A percentile compares a stretch with the other conserved stretches of the same genome.
phyloP scores from a whole-genome alignment of 1,140 invertebrate species.

The Drosophila neocordata region DNA sequence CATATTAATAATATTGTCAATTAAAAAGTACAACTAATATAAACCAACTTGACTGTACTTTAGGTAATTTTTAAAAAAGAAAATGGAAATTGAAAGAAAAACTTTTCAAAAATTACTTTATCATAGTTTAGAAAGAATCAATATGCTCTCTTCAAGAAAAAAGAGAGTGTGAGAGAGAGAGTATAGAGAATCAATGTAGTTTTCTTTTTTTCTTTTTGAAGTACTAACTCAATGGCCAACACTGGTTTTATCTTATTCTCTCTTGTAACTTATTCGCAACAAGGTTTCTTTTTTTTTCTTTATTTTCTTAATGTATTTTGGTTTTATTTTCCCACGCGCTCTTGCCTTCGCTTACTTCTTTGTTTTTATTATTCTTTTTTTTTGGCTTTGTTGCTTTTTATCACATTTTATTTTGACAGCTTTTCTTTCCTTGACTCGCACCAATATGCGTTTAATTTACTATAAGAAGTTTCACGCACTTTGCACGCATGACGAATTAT shows the following conservation, averaged over 20 bases:
- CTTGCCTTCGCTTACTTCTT: slow-evolving; percentile 10
- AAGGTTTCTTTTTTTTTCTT: slow-evolving; percentile 49
- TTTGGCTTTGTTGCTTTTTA: slow-evolving; percentile 53
- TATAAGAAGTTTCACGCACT: slow-evolving; percentile 55
- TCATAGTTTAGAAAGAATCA: too few relatives aligned
- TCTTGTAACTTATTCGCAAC: slow-evolving; percentile 38
- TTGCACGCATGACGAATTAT: slow-evolving; percentile 46
- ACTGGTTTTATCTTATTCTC: slow-evolving; percentile 3
- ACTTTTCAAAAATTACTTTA: too few relatives aligned
- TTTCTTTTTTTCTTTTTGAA: too few relatives aligned
- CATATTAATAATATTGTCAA: not conserved
- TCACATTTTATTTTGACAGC: slow-evolving; percentile 62
- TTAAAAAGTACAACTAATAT: not conserved
- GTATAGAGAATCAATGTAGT: too few relatives aligned
- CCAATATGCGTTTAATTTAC: slow-evolving; percentile 44
- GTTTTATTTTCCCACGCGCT: slow-evolving; percentile 63
- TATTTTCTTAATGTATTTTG: slow-evolving; percentile 46
- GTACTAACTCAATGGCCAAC: too few relatives aligned
- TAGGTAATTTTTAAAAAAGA: too few relatives aligned
- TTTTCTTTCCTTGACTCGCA: slow-evolving; percentile 38
- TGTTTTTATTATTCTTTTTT: not conserved
- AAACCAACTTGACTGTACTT: not conserved
- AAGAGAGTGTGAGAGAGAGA: too few relatives aligned
- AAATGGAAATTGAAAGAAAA: too few relatives aligned
- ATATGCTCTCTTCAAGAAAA: too few relatives aligned